phyloP scores from a whole-genome alignment of 2,113 vertebrate species.

The Lamprotornis superbus region DNA sequence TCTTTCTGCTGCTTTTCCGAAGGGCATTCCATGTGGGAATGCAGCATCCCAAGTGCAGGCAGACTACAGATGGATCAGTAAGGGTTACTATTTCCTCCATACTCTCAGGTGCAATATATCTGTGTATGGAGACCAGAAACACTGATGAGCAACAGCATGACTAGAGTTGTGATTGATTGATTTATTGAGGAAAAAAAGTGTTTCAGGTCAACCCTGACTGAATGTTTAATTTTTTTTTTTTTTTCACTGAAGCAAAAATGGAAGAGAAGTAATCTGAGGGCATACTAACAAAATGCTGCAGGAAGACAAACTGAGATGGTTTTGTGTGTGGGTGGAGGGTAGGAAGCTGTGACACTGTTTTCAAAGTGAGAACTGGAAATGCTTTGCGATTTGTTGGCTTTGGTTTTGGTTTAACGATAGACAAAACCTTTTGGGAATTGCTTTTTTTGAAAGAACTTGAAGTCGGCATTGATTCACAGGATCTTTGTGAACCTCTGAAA shows the following conservation, averaged over 20 bases:
- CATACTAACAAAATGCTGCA: background rate
- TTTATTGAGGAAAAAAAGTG: background rate
- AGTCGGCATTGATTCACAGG: background rate
- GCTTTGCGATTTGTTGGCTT: background rate
- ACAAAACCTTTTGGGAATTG: background rate
- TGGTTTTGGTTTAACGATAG: background rate
- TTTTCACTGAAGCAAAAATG: background rate
- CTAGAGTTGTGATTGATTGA: background rate
- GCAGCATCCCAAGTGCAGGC: background rate
- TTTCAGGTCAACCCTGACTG: background rate
- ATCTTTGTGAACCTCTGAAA: background rate
- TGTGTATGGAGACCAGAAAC: background rate
- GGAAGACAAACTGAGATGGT: background rate
- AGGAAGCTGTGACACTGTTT: background rate
- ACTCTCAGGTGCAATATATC: background rate
- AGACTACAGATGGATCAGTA: background rate
- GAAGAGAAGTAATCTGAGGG: background rate
- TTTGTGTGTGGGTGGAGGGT: background rate
- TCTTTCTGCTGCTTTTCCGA: background rate
- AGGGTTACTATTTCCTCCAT: background rate
- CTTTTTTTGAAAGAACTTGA: background rate
- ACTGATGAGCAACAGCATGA: background rate
- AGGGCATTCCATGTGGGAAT: background rate
- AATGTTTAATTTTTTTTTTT: background rate
- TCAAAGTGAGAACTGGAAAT: conserved; percentile 22